Conservation (phyloP, 1,140 invertebrate genomes). For the Bacillus rossius region DNA sequence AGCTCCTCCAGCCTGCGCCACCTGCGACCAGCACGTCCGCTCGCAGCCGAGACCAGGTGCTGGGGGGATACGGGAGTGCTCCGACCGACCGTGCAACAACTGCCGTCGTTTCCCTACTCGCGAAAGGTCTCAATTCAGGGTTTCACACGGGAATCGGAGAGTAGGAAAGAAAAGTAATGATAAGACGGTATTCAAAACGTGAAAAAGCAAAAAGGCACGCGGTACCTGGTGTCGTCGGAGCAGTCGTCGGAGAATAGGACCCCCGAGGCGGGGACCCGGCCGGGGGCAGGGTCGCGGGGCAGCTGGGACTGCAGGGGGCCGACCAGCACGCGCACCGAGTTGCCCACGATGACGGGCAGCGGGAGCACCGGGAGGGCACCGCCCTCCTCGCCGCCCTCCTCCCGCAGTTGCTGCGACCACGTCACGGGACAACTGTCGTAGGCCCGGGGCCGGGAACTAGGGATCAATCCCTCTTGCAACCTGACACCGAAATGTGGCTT, state of each 20-base stretch:
- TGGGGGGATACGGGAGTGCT: slow-evolving; percentile 16
- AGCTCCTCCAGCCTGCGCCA: slow-evolving; percentile 77
- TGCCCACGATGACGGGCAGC: slow-evolving; percentile 59
- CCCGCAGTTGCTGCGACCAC: slow-evolving; percentile 39
- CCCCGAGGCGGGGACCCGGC: slow-evolving; percentile 37
- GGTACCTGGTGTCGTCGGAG: slow-evolving; percentile 11
- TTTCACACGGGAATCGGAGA: no score
- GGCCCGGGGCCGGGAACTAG: no score
- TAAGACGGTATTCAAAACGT: no score
- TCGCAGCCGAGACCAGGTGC: slow-evolving; percentile 39
- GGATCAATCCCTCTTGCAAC: no score
- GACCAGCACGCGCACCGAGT: slow-evolving; percentile 58
- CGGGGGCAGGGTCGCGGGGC: slow-evolving; percentile 30
- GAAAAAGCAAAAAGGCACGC: no score
- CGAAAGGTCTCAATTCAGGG: no score
- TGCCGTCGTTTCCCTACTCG: no score
- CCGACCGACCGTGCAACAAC: slow-evolving; percentile 32
- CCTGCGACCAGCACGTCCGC: slow-evolving; percentile 29
- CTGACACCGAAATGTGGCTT: no score
- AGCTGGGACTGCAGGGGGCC: slow-evolving; percentile 42
- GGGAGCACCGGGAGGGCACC: slow-evolving; percentile 54
- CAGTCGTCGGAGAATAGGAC: slow-evolving; percentile 38
- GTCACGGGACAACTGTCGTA: slow-evolving; percentile 16
- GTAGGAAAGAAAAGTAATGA: no score
- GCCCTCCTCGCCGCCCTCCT: slow-evolving; percentile 45